Base-by-base conservation (phyloP, 2,888 invertebrate species). In the Drosophila mulleri region DNA sequence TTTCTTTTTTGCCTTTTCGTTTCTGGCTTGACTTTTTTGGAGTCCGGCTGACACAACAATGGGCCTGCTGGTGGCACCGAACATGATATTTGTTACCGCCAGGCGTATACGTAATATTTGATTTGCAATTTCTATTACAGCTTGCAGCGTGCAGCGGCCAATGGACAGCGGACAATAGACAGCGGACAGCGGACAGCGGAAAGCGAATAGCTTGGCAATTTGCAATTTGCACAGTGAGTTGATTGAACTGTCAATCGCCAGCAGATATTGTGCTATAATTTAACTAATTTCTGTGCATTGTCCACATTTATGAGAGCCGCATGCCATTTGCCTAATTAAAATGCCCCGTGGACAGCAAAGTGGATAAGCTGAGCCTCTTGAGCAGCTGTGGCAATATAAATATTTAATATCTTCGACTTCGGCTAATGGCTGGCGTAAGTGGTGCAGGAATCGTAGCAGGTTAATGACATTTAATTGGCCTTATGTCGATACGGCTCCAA, bases 401-500 rank as follows among this genome's bases (percentile, higher is more conserved):
- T 85, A 80, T 86, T 78, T 85, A 67, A 85, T 80, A 50, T 65
- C 58, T 54, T 73, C 65, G 59, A 53, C 66, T 58, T 64, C 42
- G 52, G 64, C 81, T 77, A 80, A 75, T 80, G 72, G 80, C 79
- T 42, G 52, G 50, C 58, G 75, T 73, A 67, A 62, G 58, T 62
- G 71, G 68, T 53, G 68, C 66, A 56, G 56, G 44, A 42, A 44
- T 67, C 69, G 56, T 45, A 61, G 61, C 83, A 82, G 86, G 86
- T 87, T 84, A 87, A 87, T 78, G 84, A 84, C 86, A 87, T 78
- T 84, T 87, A 87, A 87, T 87, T 81, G 87, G 69, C 76, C 70
- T 63, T 69, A 64, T 69, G 58, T 71, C 73, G 57, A 58, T 71
- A 41, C 37, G 58, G 23, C 58, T 60, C 41, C 37, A 18, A n/a